Base-by-base conservation (phyloP, 2,113 vertebrate species). In the Actinemys pallida region DNA sequence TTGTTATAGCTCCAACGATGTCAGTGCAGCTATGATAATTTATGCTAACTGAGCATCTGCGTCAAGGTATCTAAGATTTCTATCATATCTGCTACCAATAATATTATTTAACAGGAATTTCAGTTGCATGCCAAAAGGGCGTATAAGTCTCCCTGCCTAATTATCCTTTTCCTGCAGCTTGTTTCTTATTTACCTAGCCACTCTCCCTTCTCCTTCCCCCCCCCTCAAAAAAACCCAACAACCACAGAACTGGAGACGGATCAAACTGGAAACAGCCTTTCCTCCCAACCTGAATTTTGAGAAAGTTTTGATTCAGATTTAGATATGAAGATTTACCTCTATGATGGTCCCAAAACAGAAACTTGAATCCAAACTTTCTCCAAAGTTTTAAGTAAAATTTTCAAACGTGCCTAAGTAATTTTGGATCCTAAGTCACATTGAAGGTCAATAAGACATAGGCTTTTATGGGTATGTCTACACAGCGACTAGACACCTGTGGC, bases 261-360 rank as follows among this genome's bases (percentile, higher is more conserved):
- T 84, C 79, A 83, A 88, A 54, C 35, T 57, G 93, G 35, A 47
- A 29, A 80, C 2, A 85, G 39, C 53, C n/a, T 87, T 29, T 54
- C 85, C 65, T 83, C 17, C 65, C 65, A 39, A 3, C 57, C 16
- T 11, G 35, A 9, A 1, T 2, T 47, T 90, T 1, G 1, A 69
- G 80, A 83, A 90, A 47, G 84, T 87, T 92, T 79, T 27, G 39
- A 11, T 93, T 90, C 92, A 49, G 87, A 90, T 57, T 52, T 42
- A 90, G 54, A 91, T 91, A 85, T 53, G 3, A 10, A 81, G 25
- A 16, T 88, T 95, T 90, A 80, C 91, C 12, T 12, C 75, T 81
- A 91, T 89, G 84, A 80, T 81, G 5, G 12, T 52, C 39, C 8
- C 27, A 69, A 53, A 52, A 83, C 57, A 79, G 59, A 93, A 81